Evolutionary conservation across 1,140 invertebrate genomes (phyloP).

Genomic region (Heliconius hermathena): DNA sequence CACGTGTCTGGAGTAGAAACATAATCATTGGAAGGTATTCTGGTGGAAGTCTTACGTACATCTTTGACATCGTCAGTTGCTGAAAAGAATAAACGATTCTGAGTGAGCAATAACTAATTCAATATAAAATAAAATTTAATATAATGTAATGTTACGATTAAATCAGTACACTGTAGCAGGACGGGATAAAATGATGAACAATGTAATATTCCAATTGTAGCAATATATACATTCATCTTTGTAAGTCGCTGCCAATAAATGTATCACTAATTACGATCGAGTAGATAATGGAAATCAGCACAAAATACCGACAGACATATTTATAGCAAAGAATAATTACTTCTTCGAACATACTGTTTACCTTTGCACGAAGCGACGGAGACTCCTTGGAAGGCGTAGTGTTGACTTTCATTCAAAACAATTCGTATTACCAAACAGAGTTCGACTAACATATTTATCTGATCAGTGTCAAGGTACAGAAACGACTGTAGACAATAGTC

Average conservation of each 20-base stretch:
- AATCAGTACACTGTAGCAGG: neutral
- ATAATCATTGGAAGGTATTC: constrained; percentile 37
- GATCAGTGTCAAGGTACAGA: constrained; percentile 2
- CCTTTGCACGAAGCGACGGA: constrained; percentile 40
- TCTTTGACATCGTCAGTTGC: constrained; percentile 40
- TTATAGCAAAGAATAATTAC: neutral
- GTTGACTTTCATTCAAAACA: constrained; percentile 46
- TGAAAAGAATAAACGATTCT: constrained; percentile 29
- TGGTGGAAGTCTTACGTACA: neutral
- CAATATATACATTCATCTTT: constrained; percentile 9
- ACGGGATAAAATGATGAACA: neutral
- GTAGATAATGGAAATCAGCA: constrained; percentile 17
- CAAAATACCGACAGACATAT: neutral
- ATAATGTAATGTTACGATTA: neutral
- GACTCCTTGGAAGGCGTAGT: constrained; percentile 39
- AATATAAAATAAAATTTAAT: neutral
- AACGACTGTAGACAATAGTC: neutral
- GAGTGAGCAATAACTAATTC: neutral
- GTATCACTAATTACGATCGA: constrained; percentile 5
- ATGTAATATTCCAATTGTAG: neutral
- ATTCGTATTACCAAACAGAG: constrained; percentile 51
- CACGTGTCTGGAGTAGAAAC: constrained; percentile 37
- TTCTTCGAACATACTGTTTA: constrained; percentile 40
- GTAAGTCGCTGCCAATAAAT: neutral
- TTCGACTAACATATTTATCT: constrained; percentile 41